phyloP scores from a whole-genome alignment of 2,888 invertebrate genomes.

The Glaucopsyche alexis region DNA sequence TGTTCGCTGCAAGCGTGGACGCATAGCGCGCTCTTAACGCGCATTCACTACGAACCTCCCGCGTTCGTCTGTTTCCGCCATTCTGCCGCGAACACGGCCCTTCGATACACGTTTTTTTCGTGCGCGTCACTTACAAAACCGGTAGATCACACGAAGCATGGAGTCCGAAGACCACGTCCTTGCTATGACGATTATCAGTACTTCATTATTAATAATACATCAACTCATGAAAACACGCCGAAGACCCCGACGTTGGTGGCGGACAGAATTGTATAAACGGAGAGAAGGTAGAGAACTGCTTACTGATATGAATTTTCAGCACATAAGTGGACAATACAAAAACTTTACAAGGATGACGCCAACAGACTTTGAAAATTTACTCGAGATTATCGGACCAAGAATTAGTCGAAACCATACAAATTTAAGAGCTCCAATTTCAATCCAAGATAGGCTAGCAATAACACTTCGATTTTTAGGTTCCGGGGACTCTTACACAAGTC shows the following conservation, averaged over 20 bases:
- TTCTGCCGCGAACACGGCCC: slow-evolving; percentile 1
- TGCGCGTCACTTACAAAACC: slow-evolving; percentile 4
- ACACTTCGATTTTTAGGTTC: too few relatives aligned
- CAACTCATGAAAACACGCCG: slow-evolving; percentile 29
- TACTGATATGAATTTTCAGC: slow-evolving; percentile 38
- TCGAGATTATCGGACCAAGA: slow-evolving; percentile 35
- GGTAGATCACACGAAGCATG: slow-evolving; percentile 31
- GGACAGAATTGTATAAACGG: slow-evolving; percentile 41
- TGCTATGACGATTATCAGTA: slow-evolving; percentile 31
- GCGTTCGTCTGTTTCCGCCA: slow-evolving; percentile 19
- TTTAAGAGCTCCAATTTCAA: too few relatives aligned
- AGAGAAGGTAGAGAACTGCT: slow-evolving; percentile 38
- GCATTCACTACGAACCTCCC: slow-evolving; percentile 24
- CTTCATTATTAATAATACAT: slow-evolving; percentile 34
- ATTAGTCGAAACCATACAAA: slow-evolving; percentile 32
- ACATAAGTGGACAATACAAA: slow-evolving; percentile 36
- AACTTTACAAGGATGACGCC: slow-evolving; percentile 35
- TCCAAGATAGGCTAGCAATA: too few relatives aligned
- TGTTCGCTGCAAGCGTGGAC: slow-evolving; percentile 37
- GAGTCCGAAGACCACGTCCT: slow-evolving; percentile 33
- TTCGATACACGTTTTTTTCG: slow-evolving; percentile 2
- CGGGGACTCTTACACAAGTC: too few relatives aligned
- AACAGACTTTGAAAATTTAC: slow-evolving; percentile 30
- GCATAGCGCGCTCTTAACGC: slow-evolving; percentile 34
- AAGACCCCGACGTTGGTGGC: slow-evolving; percentile 40